Evolutionary conservation across 2,888 invertebrate species (phyloP).

Genomic region (Ophonus ardosiacus): DNA sequence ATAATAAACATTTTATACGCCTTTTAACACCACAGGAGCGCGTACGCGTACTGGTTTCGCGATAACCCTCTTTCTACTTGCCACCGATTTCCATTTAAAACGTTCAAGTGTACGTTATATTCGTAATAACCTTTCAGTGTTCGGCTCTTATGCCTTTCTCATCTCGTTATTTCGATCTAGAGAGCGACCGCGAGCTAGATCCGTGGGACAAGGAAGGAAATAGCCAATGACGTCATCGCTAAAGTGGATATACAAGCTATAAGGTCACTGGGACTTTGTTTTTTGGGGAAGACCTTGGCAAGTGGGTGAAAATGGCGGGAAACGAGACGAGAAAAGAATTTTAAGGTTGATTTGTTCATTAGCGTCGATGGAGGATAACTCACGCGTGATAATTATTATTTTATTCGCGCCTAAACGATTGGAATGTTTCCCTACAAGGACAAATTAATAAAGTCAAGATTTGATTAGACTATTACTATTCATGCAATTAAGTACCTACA

Average conservation of each 20-base stretch:
- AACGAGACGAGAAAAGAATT: slow-evolving; percentile 31
- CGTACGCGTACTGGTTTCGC: slow-evolving; percentile 57
- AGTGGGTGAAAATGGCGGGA: slow-evolving; percentile 43
- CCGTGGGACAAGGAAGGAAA: background rate
- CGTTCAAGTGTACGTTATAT: slow-evolving; percentile 46
- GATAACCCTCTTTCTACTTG: slow-evolving; percentile 24
- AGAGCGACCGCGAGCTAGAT: background rate
- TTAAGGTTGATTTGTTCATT: slow-evolving; percentile 21
- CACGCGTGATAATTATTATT: slow-evolving; percentile 13
- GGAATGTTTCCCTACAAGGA: background rate
- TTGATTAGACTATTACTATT: slow-evolving; percentile 1
- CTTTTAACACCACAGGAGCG: slow-evolving; percentile 54
- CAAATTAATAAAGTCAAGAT: slow-evolving; percentile 6
- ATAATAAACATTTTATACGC: slow-evolving; percentile 57
- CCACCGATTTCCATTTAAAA: slow-evolving; percentile 37
- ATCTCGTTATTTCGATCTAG: background rate
- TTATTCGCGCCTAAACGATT: background rate
- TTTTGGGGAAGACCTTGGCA: slow-evolving; percentile 45
- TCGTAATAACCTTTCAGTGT: slow-evolving; percentile 9
- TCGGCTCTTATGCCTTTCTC: background rate
- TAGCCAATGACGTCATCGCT: background rate
- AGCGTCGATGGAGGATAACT: slow-evolving; percentile 5
- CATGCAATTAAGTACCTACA: background rate
- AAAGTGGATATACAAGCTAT: slow-evolving; percentile 24
- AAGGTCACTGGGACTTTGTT: slow-evolving; percentile 53